phyloP scores from a whole-genome alignment of 2,888 invertebrate species.

The Patella ulyssiponensis region DNA sequence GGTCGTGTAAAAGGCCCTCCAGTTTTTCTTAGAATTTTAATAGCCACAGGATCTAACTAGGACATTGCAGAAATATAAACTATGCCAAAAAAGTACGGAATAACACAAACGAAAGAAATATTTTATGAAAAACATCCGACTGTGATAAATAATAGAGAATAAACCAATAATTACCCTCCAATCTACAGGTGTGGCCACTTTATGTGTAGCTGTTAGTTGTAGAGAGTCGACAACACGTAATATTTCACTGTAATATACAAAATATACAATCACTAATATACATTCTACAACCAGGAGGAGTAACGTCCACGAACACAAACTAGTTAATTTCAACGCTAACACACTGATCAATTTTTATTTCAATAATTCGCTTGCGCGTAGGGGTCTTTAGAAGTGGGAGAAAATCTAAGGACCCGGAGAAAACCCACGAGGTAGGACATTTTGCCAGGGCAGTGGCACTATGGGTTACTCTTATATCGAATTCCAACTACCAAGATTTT shows the following conservation, averaged over 20 bases:
- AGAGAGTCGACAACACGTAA: conserved; percentile 92
- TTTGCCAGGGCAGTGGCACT: too few species aligned
- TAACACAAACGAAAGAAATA: not conserved
- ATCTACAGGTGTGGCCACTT: conserved; percentile 92
- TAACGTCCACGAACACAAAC: not conserved
- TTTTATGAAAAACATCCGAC: not conserved
- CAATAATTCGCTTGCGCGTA: too few species aligned
- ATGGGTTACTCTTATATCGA: too few species aligned
- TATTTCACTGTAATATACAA: conserved; percentile 83
- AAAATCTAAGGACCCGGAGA: too few species aligned
- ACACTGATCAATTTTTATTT: too few species aligned
- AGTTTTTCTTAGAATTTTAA: too few species aligned
- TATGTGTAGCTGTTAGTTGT: conserved; percentile 85
- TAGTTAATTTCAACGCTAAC: too few species aligned
- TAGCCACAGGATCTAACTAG: not conserved
- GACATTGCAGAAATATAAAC: conserved; percentile 1
- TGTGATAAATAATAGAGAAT: not conserved
- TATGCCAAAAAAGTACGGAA: conserved; percentile 9
- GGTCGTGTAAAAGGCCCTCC: too few species aligned
- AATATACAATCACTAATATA: not conserved
- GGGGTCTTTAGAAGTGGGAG: too few species aligned
- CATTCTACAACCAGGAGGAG: not conserved
- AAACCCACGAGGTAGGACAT: too few species aligned
- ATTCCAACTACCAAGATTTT: too few species aligned
- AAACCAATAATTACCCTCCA: conserved; percentile 82